phyloP scores from a whole-genome alignment of 2,888 invertebrate genomes.

The Ormyrus rosae region DNA sequence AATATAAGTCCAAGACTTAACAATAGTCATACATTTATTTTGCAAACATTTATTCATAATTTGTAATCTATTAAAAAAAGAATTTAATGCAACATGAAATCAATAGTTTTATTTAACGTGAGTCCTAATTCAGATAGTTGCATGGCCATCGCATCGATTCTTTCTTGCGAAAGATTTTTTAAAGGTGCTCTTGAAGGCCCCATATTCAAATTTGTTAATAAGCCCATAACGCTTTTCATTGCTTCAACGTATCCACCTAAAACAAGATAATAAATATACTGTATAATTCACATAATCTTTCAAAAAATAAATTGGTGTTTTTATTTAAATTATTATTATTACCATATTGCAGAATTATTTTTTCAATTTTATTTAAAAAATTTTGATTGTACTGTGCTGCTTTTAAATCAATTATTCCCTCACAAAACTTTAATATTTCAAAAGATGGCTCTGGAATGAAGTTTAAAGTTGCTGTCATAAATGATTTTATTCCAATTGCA shows the following conservation, averaged over 20 bases:
- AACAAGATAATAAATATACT: conserved; percentile 8
- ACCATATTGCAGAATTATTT: conserved; percentile 74
- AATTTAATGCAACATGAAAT: conserved; percentile 1
- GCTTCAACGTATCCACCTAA: conserved; percentile 83
- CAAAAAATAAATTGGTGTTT: not conserved
- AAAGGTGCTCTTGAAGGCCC: conserved; percentile 81
- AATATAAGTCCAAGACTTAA: no score
- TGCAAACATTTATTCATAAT: no score
- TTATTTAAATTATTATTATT: no score
- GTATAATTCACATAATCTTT: not conserved
- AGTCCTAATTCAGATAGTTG: conserved; percentile 61
- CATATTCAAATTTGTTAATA: conserved; percentile 77
- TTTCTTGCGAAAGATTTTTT: conserved; percentile 75
- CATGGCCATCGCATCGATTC: conserved; percentile 69
- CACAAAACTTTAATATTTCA: conserved; percentile 78
- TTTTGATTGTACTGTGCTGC: conserved; percentile 78
- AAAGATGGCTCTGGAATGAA: conserved; percentile 80
- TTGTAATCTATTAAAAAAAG: no score
- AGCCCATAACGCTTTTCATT: conserved; percentile 84
- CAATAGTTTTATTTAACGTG: conserved; percentile 30
- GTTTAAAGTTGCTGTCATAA: conserved; percentile 84
- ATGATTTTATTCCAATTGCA: conserved; percentile 83
- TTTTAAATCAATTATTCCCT: conserved; percentile 74
- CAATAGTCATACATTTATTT: no score
- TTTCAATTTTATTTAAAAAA: conserved; percentile 63